Evolutionary conservation across 2,797 vertebrate genomes (phyloP).

Genomic region (Mus minutoides): DNA sequence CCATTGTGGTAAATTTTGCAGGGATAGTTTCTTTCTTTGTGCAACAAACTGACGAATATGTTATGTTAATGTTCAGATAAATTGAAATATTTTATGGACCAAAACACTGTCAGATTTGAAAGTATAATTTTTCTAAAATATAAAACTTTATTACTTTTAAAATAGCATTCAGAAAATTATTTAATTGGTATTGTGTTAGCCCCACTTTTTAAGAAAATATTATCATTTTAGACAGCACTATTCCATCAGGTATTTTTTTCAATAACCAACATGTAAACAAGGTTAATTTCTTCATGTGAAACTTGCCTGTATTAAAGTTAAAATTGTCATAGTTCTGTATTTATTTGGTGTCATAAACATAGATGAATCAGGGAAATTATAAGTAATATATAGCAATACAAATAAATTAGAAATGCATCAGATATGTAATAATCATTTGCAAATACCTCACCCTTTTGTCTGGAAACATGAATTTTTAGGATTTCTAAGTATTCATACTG

Average conservation of each 20-base stretch:
- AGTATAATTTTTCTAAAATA: constrained; percentile 35
- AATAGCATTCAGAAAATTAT: constrained; percentile 5
- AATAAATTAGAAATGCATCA: neutral
- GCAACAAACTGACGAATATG: constrained; percentile 60
- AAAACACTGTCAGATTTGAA: constrained; percentile 69
- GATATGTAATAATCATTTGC: neutral
- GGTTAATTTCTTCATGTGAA: constrained; percentile 20
- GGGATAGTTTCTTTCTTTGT: constrained; percentile 60
- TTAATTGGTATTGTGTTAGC: constrained; percentile 30
- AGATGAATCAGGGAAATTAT: neutral
- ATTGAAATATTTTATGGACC: constrained; percentile 48
- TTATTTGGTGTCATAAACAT: neutral
- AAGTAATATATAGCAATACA: neutral
- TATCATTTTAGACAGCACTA: neutral
- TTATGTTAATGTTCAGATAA: constrained; percentile 59
- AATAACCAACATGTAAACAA: neutral
- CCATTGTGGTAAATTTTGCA: constrained; percentile 76
- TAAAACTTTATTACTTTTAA: constrained; percentile 35
- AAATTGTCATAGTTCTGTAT: neutral
- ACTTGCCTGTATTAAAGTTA: neutral
- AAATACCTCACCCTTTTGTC: neutral
- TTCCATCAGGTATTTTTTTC: constrained; percentile 1
- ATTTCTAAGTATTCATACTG: neutral
- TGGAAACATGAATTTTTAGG: neutral
- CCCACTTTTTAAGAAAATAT: neutral